These are phyloP conservation scores for Parasteatoda lunata DNA, from an alignment of 2,888 invertebrate genomes.

Conservation along the genomic window DNA sequence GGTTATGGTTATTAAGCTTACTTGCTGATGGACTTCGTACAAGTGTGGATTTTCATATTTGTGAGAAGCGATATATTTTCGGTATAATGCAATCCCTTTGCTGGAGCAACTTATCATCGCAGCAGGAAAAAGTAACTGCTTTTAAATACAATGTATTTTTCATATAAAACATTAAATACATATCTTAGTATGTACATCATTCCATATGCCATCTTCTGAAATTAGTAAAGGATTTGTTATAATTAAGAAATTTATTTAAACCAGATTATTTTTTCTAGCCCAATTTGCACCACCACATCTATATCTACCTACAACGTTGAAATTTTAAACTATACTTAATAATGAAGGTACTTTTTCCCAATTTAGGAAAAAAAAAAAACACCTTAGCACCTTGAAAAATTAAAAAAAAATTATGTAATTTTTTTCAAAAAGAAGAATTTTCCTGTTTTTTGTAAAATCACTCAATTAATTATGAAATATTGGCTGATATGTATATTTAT, in stretches of 20 bases:
- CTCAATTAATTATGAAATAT: no score
- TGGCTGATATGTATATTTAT: no score
- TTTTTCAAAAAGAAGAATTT: no score
- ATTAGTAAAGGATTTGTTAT: background rate
- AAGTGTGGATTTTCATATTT: conserved; percentile 83
- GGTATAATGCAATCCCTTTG: conserved; percentile 86
- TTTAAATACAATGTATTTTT: no score
- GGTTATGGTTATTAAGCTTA: conserved; percentile 85
- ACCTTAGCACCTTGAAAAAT: no score
- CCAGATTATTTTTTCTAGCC: background rate
- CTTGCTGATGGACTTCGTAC: conserved; percentile 85
- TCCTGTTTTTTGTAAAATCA: no score
- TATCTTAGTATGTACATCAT: background rate
- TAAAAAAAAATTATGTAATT: no score
- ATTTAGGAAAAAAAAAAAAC: no score
- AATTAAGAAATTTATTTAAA: background rate
- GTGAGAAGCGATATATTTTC: conserved; percentile 83
- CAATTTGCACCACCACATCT: background rate
- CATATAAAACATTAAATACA: no score
- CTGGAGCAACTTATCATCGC: conserved; percentile 80
- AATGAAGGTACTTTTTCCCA: no score
- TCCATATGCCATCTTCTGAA: background rate
- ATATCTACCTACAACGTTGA: no score
- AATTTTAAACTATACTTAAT: no score
- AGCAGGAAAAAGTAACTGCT: conserved; percentile 77